Evolutionary conservation across 23 tunicate species (phyloP), one percentile per base, ranked within the genome.

Genomic region (Ascidia mentula): DNA sequence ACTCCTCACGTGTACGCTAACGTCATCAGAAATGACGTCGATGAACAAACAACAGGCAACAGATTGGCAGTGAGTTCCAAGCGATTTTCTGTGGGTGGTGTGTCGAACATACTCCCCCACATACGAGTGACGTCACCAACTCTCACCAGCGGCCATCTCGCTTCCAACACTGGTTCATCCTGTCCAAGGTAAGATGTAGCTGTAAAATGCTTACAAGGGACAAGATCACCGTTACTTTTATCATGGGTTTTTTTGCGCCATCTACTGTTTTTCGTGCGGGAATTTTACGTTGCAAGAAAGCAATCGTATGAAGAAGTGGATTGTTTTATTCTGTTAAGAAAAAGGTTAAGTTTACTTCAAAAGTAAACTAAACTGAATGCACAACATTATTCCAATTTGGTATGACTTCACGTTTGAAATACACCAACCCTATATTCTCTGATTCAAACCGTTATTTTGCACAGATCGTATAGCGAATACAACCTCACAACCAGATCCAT

Each of bases 1-100:
- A 53, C 65, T 3, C 65, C 65, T 53, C 65, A 53, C 24, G 65
- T 53, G 22, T 53, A 53, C 65, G 65, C 65, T 9, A 53, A 53
- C 65, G 65, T 53, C 65, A 53, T 53, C 13, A 9, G 65, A 3
- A 9, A 28, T 53, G 65, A 53, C 65, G 65, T 53, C 7, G 24
- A 26, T 3, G 65, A 3, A 12, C 53, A 12, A 42, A 15, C 15
- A 6, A n/a, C n/a, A n/a, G 65, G 65, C 1, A 28, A 53, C 13
- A 3, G 22, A 3, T 5, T 28, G 24, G 65, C 65, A 3, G 28
- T 28, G 24, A 53, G 13, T 53, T 9, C 7, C 28, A 26, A 28
- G 13, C 65, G 65, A 9, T 53, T 53, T 28, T 53, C 65, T 26
- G 65, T 53, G 28, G 65, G 65, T 26, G 65, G 65, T 3, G 28